Percentiles rank a stretch among this genome's conserved stretches.
These are phyloP conservation scores for Dreissena rostriformis DNA, from an alignment of 1,140 invertebrate genomes.

Conservation along the genomic window DNA sequence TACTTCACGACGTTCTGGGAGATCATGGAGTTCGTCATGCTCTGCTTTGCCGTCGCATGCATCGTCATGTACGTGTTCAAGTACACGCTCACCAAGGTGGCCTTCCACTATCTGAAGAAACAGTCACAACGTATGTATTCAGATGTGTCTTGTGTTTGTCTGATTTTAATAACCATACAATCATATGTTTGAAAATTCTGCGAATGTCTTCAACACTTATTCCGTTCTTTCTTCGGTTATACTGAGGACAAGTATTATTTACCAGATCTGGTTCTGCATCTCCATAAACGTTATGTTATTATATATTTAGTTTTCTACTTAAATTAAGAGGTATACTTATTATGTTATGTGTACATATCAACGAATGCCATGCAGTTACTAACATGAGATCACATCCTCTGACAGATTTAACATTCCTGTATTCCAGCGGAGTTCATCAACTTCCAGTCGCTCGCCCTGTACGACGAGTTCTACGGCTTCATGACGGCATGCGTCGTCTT, in stretches of 20 bases:
- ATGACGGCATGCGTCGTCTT: constrained; percentile 82
- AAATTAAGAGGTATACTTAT: no score
- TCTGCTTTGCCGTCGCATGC: constrained; percentile 79
- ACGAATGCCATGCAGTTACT: not conserved
- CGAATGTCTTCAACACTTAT: no score
- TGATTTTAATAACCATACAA: no score
- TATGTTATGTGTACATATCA: no score
- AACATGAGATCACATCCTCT: not conserved
- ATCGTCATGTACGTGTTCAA: constrained; percentile 82
- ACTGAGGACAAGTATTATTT: no score
- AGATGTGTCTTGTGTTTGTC: not conserved
- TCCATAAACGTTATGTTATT: no score
- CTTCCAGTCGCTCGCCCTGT: constrained; percentile 82
- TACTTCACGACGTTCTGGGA: constrained; percentile 83
- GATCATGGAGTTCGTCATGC: constrained; percentile 80
- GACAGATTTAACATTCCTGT: constrained; percentile 1
- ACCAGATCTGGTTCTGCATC: no score
- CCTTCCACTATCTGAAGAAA: constrained; percentile 79
- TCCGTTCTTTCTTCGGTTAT: no score
- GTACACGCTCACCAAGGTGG: constrained; percentile 79
- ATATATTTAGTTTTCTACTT: no score
- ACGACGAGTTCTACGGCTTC: constrained; percentile 82
- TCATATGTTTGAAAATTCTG: no score
- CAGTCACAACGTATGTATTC: constrained; percentile 74
- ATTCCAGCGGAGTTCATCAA: constrained; percentile 83